Percentiles rank a stretch among this genome's conserved stretches.
phyloP scores from a whole-genome alignment of 1,140 invertebrate genomes.

The Brachionus angularis region DNA sequence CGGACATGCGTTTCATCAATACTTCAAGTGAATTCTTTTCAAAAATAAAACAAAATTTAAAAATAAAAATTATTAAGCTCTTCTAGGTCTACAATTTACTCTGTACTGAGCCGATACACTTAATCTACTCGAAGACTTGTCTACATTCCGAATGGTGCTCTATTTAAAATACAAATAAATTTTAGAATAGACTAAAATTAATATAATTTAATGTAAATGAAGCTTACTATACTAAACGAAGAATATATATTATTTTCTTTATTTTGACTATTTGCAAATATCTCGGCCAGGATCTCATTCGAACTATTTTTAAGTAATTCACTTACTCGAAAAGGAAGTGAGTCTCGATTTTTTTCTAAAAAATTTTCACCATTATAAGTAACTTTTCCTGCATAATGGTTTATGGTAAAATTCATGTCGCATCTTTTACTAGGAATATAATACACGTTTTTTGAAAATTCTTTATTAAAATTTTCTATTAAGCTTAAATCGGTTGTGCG shows the following conservation, averaged over 20 bases:
- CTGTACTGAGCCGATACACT: conserved; percentile 36
- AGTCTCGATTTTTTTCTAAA: conserved; percentile 72
- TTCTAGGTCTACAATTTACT: conserved; percentile 12
- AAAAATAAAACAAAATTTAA: background rate
- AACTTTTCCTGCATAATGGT: conserved; percentile 70
- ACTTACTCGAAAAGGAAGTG: conserved; percentile 61
- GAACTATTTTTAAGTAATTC: conserved; percentile 30
- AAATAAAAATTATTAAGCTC: background rate
- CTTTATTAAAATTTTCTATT: conserved; percentile 60
- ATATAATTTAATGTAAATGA: too few relatives aligned
- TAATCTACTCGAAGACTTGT: conserved; percentile 8
- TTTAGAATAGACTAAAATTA: too few relatives aligned
- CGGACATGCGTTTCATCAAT: conserved; percentile 68
- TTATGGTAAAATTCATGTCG: conserved; percentile 65
- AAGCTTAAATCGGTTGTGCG: conserved; percentile 67
- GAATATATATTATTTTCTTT: conserved; percentile 12
- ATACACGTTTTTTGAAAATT: conserved; percentile 28
- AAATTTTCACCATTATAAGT: conserved; percentile 66
- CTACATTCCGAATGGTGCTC: conserved; percentile 16
- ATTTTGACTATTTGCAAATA: conserved; percentile 16
- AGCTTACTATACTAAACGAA: background rate
- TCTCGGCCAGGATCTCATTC: conserved; percentile 11
- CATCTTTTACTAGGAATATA: conserved; percentile 50
- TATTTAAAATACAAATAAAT: too few relatives aligned
- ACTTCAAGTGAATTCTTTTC: conserved; percentile 34